These are phyloP conservation scores for Trissoscelio sp. DNA, from an alignment of 2,888 invertebrate genomes.

Conservation along the genomic window DNA sequence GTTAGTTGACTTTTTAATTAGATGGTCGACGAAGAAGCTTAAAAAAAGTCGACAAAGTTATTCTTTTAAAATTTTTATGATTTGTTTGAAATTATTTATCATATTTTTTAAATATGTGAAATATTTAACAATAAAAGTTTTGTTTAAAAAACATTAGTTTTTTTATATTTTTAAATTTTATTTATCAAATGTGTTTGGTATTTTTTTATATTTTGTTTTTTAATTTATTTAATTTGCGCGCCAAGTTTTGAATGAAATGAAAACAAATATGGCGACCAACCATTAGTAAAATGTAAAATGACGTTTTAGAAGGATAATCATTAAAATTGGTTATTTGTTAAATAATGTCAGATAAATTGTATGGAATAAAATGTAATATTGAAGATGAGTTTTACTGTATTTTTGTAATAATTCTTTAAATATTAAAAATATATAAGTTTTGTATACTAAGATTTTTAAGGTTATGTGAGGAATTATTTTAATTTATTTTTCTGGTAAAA, in stretches of 20 bases:
- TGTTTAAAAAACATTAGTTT: not conserved
- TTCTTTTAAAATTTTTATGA: conserved; percentile 16
- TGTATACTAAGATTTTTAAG: not conserved
- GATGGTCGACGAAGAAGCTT: conserved; percentile 43
- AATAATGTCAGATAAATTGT: no score
- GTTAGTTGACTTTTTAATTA: conserved; percentile 50
- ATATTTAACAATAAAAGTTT: not conserved
- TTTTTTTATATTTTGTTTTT: not conserved
- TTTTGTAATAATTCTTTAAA: no score
- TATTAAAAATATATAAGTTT: not conserved
- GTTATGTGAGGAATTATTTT: conserved; percentile 6
- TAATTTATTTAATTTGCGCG: not conserved
- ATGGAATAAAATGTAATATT: no score
- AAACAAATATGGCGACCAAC: conserved; percentile 7
- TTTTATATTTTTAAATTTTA: not conserved
- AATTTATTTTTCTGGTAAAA: not conserved
- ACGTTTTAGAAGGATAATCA: no score
- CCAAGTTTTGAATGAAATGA: conserved; percentile 8
- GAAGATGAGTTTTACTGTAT: no score
- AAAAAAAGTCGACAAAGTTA: conserved; percentile 13
- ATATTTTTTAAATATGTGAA: conserved; percentile 6
- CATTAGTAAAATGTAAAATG: no score
- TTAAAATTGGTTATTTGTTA: not conserved
- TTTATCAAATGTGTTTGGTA: not conserved
- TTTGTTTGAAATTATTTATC: conserved; percentile 23